Base-by-base conservation (phyloP, 1,140 invertebrate genomes). In the Bradynema listronoti region DNA sequence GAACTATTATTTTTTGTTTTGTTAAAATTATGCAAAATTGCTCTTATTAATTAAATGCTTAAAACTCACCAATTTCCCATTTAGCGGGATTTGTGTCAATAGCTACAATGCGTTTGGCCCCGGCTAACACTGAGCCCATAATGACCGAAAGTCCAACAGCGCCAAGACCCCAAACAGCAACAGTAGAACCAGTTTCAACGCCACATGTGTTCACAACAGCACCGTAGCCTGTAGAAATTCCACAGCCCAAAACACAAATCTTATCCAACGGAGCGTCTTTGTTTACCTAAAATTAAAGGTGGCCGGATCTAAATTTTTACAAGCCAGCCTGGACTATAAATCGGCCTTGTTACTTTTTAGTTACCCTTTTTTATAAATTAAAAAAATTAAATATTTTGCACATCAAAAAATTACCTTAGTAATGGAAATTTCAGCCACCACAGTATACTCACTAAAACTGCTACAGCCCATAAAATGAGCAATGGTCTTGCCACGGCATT, bases 391-490 rank as follows among this genome's bases (percentile, higher is more conserved):
- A n/a, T n/a, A n/a, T n/a, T n/a, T n/a, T n/a, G n/a, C n/a, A n/a
- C n/a, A n/a, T n/a, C n/a, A n/a, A n/a, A n/a, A n/a, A n/a, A 19
- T 9, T 9, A 78, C 86, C 84, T 93, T 93, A 55, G 85, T 85
- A 41, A 93, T 78, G 19, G 90, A 91, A 78, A 97, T 91, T 80
- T 93, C 93, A 68, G 89, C 85, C 60, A 96, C 90, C 7, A 98
- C 94, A 4, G 92, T 96, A 78, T 96, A 99, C 81, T 99, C 88
- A 66, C 87, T 87, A 78, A 99, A 99, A 0, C 91, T 93, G 1
- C 91, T 95, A 65, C 88, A 91, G n/a, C 94, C 94, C 93, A 98
- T 97, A 70, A 94, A 98, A 79, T 98, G 93, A 75, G 83, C 91
- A 0, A 99, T 58, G 29, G 83, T 81, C 81, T 92, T 82, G 7